Evolutionary conservation across 1,140 invertebrate species (phyloP), one percentile per base, ranked within the genome.

Genomic region (Trichogramma pretiosum): DNA sequence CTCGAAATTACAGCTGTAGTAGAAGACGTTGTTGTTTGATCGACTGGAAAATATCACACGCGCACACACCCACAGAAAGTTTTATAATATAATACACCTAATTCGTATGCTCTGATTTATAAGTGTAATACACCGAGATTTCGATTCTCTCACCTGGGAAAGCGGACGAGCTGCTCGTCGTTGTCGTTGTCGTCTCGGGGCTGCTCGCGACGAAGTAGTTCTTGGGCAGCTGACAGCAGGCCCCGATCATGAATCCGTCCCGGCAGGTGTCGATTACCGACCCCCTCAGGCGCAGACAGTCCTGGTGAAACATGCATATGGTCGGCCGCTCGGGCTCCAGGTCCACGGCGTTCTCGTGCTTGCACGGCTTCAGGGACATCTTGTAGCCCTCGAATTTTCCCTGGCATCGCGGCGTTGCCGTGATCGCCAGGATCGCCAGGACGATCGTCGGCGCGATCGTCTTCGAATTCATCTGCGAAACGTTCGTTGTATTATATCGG

Each of bases 301-400:
- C 88, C 59, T 91, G 89, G 67, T 92, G 92, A 70, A 93, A 94
- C 87, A 93, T 93, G 67, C 91, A 94, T 57, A 90, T 82, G 13
- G 78, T 79, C n/a, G 81, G 82, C 44, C 74, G 73, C n/a, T n/a
- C n/a, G n/a, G n/a, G n/a, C n/a, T n/a, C n/a, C n/a, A n/a, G n/a
- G n/a, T n/a, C n/a, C n/a, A n/a, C n/a, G n/a, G n/a, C n/a, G n/a
- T n/a, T n/a, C 39, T 72, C 67, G 60, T 80, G 77, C 42, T 78
- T 79, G 61, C 87, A 89, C 45, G 79, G 75, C 55, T 82, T 79
- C 4, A 86, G 86, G 34, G 85, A 84, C 74, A 89, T 89, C 61
- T 83, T 75, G 62, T 89, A 89, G 16, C 87, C 87, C n/a, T 85
- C 86, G 64, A 89, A 89, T 13, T 5, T 87, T 62, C 65, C 84